Base-by-base conservation (phyloP, 2,113 vertebrate species). In the Aspidoscelis tigris region DNA sequence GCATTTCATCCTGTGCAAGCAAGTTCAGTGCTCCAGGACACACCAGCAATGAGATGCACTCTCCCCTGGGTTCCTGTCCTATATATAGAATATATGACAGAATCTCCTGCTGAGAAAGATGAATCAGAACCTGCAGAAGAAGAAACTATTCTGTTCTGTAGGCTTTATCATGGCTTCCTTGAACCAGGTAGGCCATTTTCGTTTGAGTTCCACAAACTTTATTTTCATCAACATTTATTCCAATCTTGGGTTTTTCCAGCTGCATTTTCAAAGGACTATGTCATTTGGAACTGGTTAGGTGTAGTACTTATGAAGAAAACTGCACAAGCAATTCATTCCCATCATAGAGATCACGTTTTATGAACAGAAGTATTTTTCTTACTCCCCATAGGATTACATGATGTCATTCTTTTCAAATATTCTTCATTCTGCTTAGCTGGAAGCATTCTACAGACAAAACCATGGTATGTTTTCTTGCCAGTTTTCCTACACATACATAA, bases 361-460 rank as follows among this genome's bases (percentile, higher is more conserved):
- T 72, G 41, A 16, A 16, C 4, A 10, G 4, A 20, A 77, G 0
- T 0, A 1, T 70, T 79, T 83, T 12, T 14, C 8, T 82, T 73
- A 73, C 41, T 58, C 55, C 55, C 24, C 44, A 76, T 14, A 58
- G 4, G 2, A 2, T 33, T n/a, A 39, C 33, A 39, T 43, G 10
- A 72, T 20, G 1, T 21, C 16, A 61, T 77, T 61, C 76, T 41
- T n/a, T 8, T 61, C n/a, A 21, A 5, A 22, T 41, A 61, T 77
- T 77, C 24, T 77, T 39, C 16, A 22, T 8, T 41, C 53, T 53
- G 47, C 14, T 53, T n/a, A 53, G 53, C n/a, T 72, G 39, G 6
- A 53, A 50, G 74, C 24, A 76, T 61, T 76, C 33, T 77, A 39
- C 76, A 77, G n/a, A 50, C 39, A 9, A 41, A 64, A 70, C 7